These are phyloP conservation scores for Lasiommata megera DNA, from an alignment of 2,888 invertebrate genomes.

Conservation along the genomic window DNA sequence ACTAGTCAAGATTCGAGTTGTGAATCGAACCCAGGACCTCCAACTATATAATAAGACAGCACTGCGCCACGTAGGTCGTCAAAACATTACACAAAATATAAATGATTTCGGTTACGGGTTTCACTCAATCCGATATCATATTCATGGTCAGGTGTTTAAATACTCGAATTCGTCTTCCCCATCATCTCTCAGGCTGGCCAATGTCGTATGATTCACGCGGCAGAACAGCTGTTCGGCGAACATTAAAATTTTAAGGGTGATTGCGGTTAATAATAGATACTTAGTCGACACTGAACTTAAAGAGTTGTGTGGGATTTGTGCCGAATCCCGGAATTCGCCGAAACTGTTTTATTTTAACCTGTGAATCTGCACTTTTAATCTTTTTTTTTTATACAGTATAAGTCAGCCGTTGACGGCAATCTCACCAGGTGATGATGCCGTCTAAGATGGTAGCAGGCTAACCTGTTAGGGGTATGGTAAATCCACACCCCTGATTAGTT, in stretches of 20 bases:
- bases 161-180: conserved; percentile 52
- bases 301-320: neutral
- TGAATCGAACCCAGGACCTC: too few relatives aligned
- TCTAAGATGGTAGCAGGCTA: too few relatives aligned
- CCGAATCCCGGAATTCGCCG: conserved; percentile 6
- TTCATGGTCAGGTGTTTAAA: conserved; percentile 64
- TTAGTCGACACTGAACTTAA: conserved; percentile 26
- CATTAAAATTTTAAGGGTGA: conserved; percentile 74
- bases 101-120: conserved; percentile 32
- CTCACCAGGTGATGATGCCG: too few relatives aligned
- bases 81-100: conserved; percentile 6
- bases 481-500: too few relatives aligned
- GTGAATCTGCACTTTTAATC: neutral
- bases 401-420: too few relatives aligned
- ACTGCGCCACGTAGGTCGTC: too few relatives aligned
- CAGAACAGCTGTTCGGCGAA: conserved; percentile 65
- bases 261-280: conserved; percentile 56
- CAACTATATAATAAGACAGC: too few relatives aligned
- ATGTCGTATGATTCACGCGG: conserved; percentile 69
- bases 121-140: conserved; percentile 57
- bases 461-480: too few relatives aligned
- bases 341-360: conserved; percentile 4
- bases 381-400: too few relatives aligned
- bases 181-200: conserved; percentile 52
- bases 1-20: too few relatives aligned